Conservation (phyloP, 35 echinoderm and acorn worm species). For the Ophiothrix spiculata region DNA sequence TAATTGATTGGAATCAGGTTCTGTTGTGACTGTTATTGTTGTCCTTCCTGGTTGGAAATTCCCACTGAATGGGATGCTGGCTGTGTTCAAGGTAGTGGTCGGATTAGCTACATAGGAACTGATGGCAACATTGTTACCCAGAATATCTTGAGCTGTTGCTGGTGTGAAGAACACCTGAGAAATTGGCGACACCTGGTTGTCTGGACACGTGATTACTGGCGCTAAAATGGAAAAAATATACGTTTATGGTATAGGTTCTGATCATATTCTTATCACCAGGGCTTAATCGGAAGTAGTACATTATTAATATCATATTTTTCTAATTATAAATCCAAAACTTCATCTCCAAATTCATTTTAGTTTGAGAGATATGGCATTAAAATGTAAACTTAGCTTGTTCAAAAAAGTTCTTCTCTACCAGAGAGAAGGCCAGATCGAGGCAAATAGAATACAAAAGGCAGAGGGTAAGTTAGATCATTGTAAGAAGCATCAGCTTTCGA, state of each 20-base stretch:
- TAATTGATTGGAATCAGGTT: not conserved
- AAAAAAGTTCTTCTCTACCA: not conserved
- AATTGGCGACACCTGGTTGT: not conserved
- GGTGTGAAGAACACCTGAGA: not conserved
- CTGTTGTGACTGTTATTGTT: not conserved
- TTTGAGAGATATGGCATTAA: not conserved
- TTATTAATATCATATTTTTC: not conserved
- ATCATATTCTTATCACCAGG: not conserved
- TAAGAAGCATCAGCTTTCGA: too few species aligned
- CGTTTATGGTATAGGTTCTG: not conserved
- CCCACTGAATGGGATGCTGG: not conserved
- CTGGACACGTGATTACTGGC: not conserved
- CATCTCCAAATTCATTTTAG: not conserved
- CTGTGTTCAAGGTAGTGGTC: not conserved
- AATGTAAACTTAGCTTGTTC: not conserved
- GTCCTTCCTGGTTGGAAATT: not conserved
- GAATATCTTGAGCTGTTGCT: not conserved
- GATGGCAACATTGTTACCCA: not conserved
- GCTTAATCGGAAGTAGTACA: not conserved
- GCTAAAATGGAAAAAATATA: not conserved
- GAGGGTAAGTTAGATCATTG: too few species aligned
- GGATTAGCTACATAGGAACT: not conserved
- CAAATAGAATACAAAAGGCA: too few species aligned
- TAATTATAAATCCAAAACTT: not conserved
- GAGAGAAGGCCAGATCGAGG: too few species aligned